Evolutionary conservation across 2,797 vertebrate genomes (phyloP).

Genomic region (Eulemur coronatus): DNA sequence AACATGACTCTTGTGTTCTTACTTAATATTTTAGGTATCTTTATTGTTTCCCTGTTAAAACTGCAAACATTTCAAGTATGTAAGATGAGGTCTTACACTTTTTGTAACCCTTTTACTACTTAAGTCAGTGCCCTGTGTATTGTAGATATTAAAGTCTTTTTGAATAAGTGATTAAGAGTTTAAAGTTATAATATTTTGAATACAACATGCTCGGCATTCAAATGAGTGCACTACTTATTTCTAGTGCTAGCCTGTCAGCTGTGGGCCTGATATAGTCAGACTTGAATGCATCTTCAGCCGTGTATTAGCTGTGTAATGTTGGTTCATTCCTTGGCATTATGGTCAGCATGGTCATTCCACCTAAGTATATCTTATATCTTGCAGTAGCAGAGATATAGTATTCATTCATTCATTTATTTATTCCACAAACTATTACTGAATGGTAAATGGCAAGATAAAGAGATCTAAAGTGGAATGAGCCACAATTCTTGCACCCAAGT

Average conservation of each 20-base stretch:
- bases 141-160: not conserved
- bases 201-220: not conserved
- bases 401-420: not conserved
- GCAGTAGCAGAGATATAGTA: not conserved
- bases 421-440: not conserved
- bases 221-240: not conserved
- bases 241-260: not conserved
- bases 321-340: not conserved
- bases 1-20: not conserved
- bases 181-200: constrained; percentile 28
- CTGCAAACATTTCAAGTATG: not conserved
- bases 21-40: not conserved
- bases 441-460: not conserved
- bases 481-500: not conserved
- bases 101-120: not conserved
- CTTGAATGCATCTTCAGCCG: not conserved
- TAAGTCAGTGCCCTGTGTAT: not conserved
- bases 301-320: not conserved
- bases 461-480: not conserved
- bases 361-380: not conserved
- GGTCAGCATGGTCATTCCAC: not conserved
- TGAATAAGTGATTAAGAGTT: not conserved
- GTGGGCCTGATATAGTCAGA: not conserved
- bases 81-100: not conserved
- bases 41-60: not conserved